phyloP scores from a whole-genome alignment of 2,113 vertebrate genomes.

The Misgurnus mizolepis region DNA sequence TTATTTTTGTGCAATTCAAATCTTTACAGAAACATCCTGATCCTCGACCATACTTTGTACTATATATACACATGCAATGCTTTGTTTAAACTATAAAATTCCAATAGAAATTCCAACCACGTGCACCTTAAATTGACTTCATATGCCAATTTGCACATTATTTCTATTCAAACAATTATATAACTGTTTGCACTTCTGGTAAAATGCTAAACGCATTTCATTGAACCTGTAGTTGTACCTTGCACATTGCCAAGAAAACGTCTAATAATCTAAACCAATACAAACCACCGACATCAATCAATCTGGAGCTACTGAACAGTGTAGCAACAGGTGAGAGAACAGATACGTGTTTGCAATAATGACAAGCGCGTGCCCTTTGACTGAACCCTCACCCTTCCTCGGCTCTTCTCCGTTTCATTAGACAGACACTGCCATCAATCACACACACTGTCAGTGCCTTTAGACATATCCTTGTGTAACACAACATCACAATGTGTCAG shows the following conservation, averaged over 20 bases:
- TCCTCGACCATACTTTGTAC: background rate
- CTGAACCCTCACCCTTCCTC: constrained; percentile 27
- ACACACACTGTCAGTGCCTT: constrained; percentile 38
- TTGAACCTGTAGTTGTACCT: background rate
- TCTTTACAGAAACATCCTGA: background rate
- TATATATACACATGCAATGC: background rate
- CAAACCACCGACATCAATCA: background rate
- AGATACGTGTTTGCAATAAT: constrained; percentile 41
- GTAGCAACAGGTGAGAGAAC: constrained; percentile 8
- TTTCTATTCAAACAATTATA: too few species aligned
- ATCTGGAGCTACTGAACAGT: background rate
- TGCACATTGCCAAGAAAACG: background rate
- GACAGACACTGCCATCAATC: constrained; percentile 52
- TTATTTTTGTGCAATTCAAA: background rate
- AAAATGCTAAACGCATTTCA: too few species aligned
- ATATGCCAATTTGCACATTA: background rate
- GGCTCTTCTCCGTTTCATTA: constrained; percentile 50
- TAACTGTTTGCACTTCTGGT: background rate
- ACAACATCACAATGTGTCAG: constrained; percentile 21
- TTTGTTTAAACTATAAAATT: background rate
- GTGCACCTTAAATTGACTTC: too few species aligned
- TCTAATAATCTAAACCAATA: too few species aligned
- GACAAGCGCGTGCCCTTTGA: constrained; percentile 33
- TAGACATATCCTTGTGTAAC: constrained; percentile 46
- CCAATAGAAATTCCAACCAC: too few species aligned